phyloP scores from a whole-genome alignment of 2,797 vertebrate genomes.

The Arrhamphus sclerolepis region DNA sequence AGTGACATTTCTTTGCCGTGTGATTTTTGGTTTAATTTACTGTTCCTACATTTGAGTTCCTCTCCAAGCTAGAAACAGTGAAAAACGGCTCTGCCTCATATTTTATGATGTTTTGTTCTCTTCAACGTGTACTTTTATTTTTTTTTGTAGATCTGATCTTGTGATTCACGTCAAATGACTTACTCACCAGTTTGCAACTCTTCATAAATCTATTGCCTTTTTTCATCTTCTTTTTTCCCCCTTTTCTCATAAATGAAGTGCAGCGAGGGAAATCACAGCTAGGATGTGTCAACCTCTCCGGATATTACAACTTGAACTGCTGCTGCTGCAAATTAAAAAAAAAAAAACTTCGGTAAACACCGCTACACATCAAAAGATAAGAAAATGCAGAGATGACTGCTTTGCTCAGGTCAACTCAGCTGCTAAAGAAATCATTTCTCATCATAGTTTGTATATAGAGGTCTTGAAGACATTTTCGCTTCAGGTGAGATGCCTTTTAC shows the following conservation, averaged over 20 bases:
- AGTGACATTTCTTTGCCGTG: neutral
- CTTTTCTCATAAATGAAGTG: neutral
- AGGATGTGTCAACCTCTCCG: constrained; percentile 18
- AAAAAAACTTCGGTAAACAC: neutral
- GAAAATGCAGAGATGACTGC: neutral
- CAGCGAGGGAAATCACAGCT: constrained; percentile 10
- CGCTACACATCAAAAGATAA: neutral
- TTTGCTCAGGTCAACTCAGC: neutral
- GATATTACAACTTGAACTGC: constrained; percentile 1
- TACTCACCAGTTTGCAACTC: no score
- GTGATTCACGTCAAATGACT: neutral
- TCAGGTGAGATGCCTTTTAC: neutral
- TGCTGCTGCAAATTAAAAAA: no score
- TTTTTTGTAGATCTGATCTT: constrained; percentile 4
- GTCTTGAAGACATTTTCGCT: neutral
- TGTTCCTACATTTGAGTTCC: constrained; percentile 43
- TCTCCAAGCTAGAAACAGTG: constrained; percentile 22
- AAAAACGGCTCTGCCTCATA: constrained; percentile 38
- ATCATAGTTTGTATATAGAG: neutral
- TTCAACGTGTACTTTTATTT: neutral
- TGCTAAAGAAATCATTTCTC: neutral
- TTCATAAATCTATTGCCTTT: no score
- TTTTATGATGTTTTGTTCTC: constrained; percentile 15
- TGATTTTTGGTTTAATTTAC: constrained; percentile 4
- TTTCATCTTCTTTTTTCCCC: neutral